Conservation (phyloP, 1,140 invertebrate species). For the Procambarus clarkii region DNA sequence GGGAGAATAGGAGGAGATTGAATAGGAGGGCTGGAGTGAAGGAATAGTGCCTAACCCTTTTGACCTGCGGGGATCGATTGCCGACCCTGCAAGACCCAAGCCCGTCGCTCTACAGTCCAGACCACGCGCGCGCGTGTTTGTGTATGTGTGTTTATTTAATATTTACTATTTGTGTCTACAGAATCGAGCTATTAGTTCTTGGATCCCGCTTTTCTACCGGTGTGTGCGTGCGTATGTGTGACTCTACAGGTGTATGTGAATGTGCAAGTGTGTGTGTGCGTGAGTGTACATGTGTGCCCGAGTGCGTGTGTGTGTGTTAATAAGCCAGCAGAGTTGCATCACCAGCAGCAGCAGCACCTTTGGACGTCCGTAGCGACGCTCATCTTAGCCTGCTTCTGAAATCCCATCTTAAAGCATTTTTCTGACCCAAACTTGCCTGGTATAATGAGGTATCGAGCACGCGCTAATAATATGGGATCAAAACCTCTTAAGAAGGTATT, state of each 20-base stretch:
- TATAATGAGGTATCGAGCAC: slow-evolving; percentile 66
- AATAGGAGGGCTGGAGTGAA: too few relatives aligned
- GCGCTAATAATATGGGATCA: slow-evolving; percentile 68
- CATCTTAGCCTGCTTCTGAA: slow-evolving; percentile 31
- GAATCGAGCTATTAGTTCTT: too few relatives aligned
- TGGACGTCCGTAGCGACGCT: not conserved
- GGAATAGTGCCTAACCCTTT: too few relatives aligned
- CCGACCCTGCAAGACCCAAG: too few relatives aligned
- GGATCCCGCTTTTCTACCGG: not conserved
- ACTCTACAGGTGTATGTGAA: not conserved
- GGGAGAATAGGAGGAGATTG: too few relatives aligned
- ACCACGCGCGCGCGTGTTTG: not conserved
- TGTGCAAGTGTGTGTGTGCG: not conserved
- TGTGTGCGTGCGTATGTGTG: not conserved
- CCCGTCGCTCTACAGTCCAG: too few relatives aligned
- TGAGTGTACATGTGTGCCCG: not conserved
- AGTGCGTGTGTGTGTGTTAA: not conserved
- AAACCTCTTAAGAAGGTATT: slow-evolving; percentile 67
- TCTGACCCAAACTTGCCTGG: slow-evolving; percentile 60
- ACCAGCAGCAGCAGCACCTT: not conserved
- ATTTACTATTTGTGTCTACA: too few relatives aligned
- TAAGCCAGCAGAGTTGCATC: not conserved
- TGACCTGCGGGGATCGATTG: too few relatives aligned
- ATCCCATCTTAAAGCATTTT: slow-evolving; percentile 67
- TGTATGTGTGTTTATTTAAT: not conserved